A percentile compares a stretch with the other conserved stretches of the same genome.
phyloP scores from a whole-genome alignment of 2,888 invertebrate species.

The Cabera pusaria region DNA sequence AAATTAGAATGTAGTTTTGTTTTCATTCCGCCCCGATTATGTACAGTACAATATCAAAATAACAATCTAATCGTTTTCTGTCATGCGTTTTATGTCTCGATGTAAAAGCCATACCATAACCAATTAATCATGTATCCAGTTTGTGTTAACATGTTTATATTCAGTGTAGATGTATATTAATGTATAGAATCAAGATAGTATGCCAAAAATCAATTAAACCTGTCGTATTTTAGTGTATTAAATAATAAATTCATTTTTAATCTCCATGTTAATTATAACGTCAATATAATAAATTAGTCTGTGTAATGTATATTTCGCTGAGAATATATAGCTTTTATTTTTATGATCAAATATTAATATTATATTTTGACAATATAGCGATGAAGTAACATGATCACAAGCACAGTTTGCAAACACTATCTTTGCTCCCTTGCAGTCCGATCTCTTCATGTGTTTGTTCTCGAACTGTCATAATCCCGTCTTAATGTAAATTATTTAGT shows the following conservation, averaged over 20 bases:
- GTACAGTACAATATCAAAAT: too few relatives aligned
- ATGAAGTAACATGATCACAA: slow-evolving; percentile 1
- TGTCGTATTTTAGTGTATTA: slow-evolving; percentile 9
- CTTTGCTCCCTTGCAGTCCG: too few relatives aligned
- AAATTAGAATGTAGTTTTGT: slow-evolving; percentile 48
- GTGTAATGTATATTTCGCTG: slow-evolving; percentile 13
- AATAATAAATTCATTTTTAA: slow-evolving; percentile 15
- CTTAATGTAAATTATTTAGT: too few relatives aligned
- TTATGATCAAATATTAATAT: slow-evolving; percentile 4
- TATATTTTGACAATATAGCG: slow-evolving; percentile 1
- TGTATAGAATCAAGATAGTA: background rate
- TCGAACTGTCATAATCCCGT: too few relatives aligned
- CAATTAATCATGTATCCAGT: too few relatives aligned
- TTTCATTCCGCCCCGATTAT: too few relatives aligned
- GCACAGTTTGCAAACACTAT: background rate
- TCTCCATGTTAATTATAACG: slow-evolving; percentile 12
- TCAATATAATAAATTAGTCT: slow-evolving; percentile 15
- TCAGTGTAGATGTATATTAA: background rate
- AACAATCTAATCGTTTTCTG: too few relatives aligned
- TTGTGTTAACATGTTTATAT: background rate
- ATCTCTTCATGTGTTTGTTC: too few relatives aligned
- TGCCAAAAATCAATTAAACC: background rate
- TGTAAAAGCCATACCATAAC: too few relatives aligned
- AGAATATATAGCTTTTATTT: slow-evolving; percentile 7
- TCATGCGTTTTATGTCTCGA: too few relatives aligned